These are phyloP conservation scores for Drosophila colorata DNA, from an alignment of 2,888 invertebrate species.

Conservation along the genomic window DNA sequence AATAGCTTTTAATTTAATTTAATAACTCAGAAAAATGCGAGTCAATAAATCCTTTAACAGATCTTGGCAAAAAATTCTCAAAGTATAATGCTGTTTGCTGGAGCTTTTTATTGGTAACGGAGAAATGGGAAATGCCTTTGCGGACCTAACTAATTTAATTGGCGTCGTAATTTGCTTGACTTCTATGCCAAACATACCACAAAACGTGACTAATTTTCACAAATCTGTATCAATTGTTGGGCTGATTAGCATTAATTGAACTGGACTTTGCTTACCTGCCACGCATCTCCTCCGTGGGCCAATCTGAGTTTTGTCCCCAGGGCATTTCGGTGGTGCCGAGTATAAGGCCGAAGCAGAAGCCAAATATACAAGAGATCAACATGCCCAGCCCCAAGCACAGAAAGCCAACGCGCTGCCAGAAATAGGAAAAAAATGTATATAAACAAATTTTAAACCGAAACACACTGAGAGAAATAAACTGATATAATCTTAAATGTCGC, in stretches of 20 bases:
- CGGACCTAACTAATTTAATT: slow-evolving; percentile 1
- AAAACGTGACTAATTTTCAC: slow-evolving; percentile 42
- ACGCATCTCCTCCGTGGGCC: slow-evolving; percentile 93
- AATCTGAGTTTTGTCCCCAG: slow-evolving; percentile 89
- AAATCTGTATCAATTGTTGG: slow-evolving; percentile 51
- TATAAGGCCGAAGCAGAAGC: slow-evolving; percentile 92
- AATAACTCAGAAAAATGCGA: background rate
- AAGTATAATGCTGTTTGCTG: background rate
- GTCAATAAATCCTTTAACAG: background rate
- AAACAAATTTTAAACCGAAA: background rate
- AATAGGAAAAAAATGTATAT: slow-evolving; percentile 24
- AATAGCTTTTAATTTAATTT: background rate
- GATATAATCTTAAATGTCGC: too few relatives aligned
- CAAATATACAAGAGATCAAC: slow-evolving; percentile 90
- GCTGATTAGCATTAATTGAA: slow-evolving; percentile 53
- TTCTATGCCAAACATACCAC: slow-evolving; percentile 2
- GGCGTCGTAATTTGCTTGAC: slow-evolving; percentile 15
- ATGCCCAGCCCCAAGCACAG: slow-evolving; percentile 90
- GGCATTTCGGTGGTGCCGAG: slow-evolving; percentile 91
- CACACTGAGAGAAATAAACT: too few relatives aligned
- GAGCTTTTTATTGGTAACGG: background rate
- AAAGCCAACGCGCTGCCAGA: slow-evolving; percentile 88
- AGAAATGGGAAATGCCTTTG: background rate
- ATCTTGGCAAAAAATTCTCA: background rate
- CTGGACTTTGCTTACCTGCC: slow-evolving; percentile 87